phyloP scores from a whole-genome alignment of 2,797 vertebrate genomes.

The Acomys russatus region DNA sequence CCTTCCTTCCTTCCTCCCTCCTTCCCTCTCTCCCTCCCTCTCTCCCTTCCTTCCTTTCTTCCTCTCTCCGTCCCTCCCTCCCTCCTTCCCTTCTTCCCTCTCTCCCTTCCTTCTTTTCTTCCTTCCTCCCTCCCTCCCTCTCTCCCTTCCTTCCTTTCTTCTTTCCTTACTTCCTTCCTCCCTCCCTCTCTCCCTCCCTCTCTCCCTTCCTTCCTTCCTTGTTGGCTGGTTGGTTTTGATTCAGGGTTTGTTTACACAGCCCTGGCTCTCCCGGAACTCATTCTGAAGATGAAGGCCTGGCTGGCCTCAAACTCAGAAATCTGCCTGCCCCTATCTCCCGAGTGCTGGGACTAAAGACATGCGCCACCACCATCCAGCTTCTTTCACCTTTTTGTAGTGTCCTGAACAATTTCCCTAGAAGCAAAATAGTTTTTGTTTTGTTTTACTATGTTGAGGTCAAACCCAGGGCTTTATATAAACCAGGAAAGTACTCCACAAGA shows the following conservation, averaged over 20 bases:
- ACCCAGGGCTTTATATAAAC: background rate
- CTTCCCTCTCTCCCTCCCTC: too few relatives aligned
- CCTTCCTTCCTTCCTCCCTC: background rate
- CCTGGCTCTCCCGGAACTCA: background rate
- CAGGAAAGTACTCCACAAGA: background rate
- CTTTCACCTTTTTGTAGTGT: background rate
- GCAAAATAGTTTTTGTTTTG: background rate
- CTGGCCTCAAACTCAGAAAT: background rate
- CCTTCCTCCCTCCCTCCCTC: too few relatives aligned
- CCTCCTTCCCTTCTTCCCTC: too few relatives aligned
- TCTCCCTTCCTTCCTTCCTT: rapidly evolving
- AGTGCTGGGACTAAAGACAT: background rate
- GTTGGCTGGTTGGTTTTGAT: background rate
- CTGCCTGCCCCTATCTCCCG: too few relatives aligned
- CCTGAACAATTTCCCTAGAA: background rate
- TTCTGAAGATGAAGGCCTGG: too few relatives aligned
- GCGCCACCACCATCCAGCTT: background rate
- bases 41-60: rapidly evolving
- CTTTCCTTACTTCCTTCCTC: too few relatives aligned
- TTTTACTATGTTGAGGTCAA: background rate
- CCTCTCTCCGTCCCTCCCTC: rapidly evolving
- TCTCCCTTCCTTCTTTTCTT: rapidly evolving
- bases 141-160: rapidly evolving
- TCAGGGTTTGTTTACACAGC: too few relatives aligned
- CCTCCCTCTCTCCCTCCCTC: too few relatives aligned